Percentiles rank a stretch among this genome's conserved stretches.
phyloP scores from a whole-genome alignment of 64 coral and sea anemone genomes.

The Hydrozoanthus tunicans region DNA sequence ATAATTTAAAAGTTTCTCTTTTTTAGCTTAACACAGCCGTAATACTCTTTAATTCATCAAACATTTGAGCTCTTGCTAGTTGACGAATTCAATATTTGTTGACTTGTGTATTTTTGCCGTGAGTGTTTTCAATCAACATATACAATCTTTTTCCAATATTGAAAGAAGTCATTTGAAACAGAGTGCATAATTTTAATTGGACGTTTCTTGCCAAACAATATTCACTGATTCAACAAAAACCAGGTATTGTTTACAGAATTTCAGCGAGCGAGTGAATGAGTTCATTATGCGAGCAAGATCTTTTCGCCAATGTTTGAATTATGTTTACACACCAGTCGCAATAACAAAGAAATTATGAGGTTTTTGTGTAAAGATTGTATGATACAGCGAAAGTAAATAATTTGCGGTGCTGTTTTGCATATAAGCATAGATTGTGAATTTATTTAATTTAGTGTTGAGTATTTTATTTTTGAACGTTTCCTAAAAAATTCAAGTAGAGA shows the following conservation, averaged over 20 bases:
- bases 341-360: slow-evolving; percentile 57
- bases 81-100: slow-evolving; percentile 1
- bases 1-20: neutral
- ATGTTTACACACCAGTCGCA: slow-evolving; percentile 21
- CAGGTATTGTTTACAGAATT: slow-evolving; percentile 22
- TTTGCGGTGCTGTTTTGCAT: slow-evolving; percentile 53
- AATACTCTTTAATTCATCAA: slow-evolving; percentile 11
- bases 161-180: slow-evolving; percentile 5
- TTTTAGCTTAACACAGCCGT: neutral
- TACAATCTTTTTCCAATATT: slow-evolving; percentile 15
- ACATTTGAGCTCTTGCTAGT: slow-evolving; percentile 23
- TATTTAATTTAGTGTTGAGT: slow-evolving; percentile 35
- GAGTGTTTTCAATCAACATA: slow-evolving; percentile 15
- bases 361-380: slow-evolving; percentile 51
- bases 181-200: slow-evolving; percentile 45
- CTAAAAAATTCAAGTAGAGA: slow-evolving; percentile 15
- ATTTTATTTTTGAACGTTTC: slow-evolving; percentile 13
- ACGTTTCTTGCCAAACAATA: slow-evolving; percentile 31
- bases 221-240: slow-evolving; percentile 43
- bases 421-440: slow-evolving; percentile 37
- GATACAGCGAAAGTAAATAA: slow-evolving; percentile 52
- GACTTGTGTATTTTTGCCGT: slow-evolving; percentile 19
- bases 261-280: neutral
- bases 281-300: slow-evolving; percentile 37
- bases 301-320: neutral